phyloP scores from a whole-genome alignment of 2,888 invertebrate species.

The Plagodis pulveraria region DNA sequence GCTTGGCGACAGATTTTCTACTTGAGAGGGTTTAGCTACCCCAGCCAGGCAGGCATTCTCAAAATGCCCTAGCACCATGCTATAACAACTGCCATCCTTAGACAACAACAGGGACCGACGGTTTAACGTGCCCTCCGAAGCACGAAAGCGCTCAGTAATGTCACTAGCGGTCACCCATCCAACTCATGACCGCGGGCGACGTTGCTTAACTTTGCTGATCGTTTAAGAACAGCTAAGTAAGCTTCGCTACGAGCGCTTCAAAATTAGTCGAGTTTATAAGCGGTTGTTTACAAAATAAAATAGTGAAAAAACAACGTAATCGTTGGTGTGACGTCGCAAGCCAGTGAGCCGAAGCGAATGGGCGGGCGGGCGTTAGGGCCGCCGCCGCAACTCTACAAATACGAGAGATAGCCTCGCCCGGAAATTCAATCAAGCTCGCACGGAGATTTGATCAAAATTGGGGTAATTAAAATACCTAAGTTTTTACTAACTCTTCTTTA shows the following conservation, averaged over 20 bases:
- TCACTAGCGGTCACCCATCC: too few relatives aligned
- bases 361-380: slow-evolving; percentile 49
- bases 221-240: too few relatives aligned
- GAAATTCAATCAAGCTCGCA: slow-evolving; percentile 81
- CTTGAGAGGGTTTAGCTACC: too few relatives aligned
- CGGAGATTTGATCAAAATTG: slow-evolving; percentile 81
- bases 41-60: too few relatives aligned
- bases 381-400: slow-evolving; percentile 70
- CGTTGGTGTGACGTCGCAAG: slow-evolving; percentile 74
- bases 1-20: too few relatives aligned
- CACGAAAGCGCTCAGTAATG: too few relatives aligned
- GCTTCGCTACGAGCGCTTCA: slow-evolving; percentile 45
- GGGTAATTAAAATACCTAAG: slow-evolving; percentile 79
- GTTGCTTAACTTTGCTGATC: too few relatives aligned
- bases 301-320: slow-evolving; percentile 72
- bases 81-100: too few relatives aligned
- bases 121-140: too few relatives aligned
- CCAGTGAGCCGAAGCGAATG: slow-evolving; percentile 74
- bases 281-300: slow-evolving; percentile 72
- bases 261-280: slow-evolving; percentile 71
- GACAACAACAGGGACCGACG: too few relatives aligned
- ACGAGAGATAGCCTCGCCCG: slow-evolving; percentile 74
- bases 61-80: too few relatives aligned
- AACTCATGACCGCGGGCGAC: too few relatives aligned
- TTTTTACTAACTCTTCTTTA: slow-evolving; percentile 54